A percentile compares a stretch with the other conserved stretches of the same genome.
Evolutionary conservation across 1,140 invertebrate genomes (phyloP).

Genomic region (Whitmania pigra): DNA sequence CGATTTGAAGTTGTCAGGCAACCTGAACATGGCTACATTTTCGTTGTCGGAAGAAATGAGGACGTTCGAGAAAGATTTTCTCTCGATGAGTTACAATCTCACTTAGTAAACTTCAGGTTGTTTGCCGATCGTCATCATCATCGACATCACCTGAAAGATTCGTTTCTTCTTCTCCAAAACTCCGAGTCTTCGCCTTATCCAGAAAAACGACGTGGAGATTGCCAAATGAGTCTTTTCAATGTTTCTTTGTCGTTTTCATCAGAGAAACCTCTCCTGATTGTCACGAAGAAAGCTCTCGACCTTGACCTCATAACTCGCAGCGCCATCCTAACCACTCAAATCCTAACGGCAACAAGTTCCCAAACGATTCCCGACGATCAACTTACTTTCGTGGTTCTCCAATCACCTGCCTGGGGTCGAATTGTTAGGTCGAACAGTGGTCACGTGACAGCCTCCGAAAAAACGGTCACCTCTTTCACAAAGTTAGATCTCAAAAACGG

Average conservation of each 20-base stretch:
- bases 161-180: not conserved
- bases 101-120: not conserved
- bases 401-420: slow-evolving; percentile 46
- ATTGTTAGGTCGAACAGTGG: slow-evolving; percentile 33
- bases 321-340: slow-evolving; percentile 33
- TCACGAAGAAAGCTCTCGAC: not conserved
- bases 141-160: not conserved
- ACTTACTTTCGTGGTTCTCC: slow-evolving; percentile 59
- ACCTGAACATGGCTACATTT: not conserved
- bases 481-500: slow-evolving; percentile 47
- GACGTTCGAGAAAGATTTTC: not conserved
- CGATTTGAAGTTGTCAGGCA: not conserved
- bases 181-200: not conserved
- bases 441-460: slow-evolving; percentile 24
- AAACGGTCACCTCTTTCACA: slow-evolving; percentile 61
- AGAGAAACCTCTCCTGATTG: too few species aligned
- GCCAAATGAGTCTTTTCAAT: not conserved
- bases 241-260: not conserved
- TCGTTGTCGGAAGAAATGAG: not conserved
- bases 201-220: not conserved
- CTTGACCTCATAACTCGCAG: slow-evolving; percentile 23
- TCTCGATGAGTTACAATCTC: too few species aligned
- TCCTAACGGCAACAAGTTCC: slow-evolving; percentile 38
- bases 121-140: not conserved
- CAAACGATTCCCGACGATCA: slow-evolving; percentile 54